Percentiles rank a stretch among this genome's conserved stretches.
Conservation (phyloP, 2,113 vertebrate species). For the Actenoides hombroni region DNA sequence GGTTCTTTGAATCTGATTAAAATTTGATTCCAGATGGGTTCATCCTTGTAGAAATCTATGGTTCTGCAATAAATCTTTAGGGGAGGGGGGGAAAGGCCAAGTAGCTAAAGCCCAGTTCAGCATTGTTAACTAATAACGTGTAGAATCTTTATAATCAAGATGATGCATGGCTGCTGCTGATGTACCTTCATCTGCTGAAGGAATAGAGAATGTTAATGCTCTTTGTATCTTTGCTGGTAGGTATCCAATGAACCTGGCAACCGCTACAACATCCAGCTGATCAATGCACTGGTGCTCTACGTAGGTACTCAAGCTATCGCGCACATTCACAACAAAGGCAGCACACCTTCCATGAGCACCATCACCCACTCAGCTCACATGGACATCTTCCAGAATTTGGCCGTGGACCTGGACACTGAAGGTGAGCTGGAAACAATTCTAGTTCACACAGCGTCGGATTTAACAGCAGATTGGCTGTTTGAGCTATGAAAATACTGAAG, state of each 20-base stretch:
- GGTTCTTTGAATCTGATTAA: neutral
- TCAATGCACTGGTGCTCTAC: slow-evolving; percentile 96
- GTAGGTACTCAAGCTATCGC: slow-evolving; percentile 98
- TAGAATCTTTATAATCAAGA: neutral
- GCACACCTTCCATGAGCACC: slow-evolving; percentile 98
- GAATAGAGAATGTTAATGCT: neutral
- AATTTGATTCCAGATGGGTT: neutral
- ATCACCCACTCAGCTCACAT: slow-evolving; percentile 99
- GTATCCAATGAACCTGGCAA: slow-evolving; percentile 98
- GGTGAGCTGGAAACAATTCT: slow-evolving; percentile 73
- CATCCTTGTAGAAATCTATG: neutral
- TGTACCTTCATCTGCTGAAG: neutral
- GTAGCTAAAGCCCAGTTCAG: neutral
- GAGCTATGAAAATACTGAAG: neutral
- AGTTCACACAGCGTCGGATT: accelerated
- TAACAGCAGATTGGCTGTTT: neutral
- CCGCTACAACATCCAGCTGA: slow-evolving; percentile 99
- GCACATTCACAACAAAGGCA: slow-evolving; percentile 99
- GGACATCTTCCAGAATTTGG: slow-evolving; percentile 99
- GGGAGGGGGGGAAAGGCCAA: neutral
- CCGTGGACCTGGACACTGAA: slow-evolving; percentile 97
- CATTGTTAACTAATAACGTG: neutral
- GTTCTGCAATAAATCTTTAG: neutral
- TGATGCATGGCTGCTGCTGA: neutral
- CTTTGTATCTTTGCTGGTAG: slow-evolving; percentile 68